These are phyloP conservation scores for Cliona cf. orientalis DNA, from an alignment of 37 sponge, comb jelly and placozoan genomes.

Conservation along the genomic window DNA sequence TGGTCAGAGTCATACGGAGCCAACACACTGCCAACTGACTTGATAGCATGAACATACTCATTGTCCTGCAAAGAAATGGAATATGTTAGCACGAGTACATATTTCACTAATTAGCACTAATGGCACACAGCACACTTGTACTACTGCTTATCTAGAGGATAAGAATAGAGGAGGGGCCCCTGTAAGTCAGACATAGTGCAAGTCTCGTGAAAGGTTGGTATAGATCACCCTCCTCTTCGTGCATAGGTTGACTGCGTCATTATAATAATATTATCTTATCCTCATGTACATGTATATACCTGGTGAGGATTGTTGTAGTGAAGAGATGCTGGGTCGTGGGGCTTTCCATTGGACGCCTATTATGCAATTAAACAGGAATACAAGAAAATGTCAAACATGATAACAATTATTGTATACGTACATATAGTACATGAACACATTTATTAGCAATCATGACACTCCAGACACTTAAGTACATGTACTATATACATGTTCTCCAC, in stretches of 20 bases:
- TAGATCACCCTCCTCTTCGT: too few species aligned
- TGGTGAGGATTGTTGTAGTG: constrained; percentile 73
- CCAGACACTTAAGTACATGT: neutral
- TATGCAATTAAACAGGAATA: neutral
- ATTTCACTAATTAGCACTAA: too few species aligned
- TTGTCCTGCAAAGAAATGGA: constrained; percentile 60
- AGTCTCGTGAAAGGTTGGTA: too few species aligned
- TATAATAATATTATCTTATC: too few species aligned
- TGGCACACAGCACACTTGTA: too few species aligned
- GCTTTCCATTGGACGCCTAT: constrained; percentile 88
- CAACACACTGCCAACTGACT: constrained; percentile 84
- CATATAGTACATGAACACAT: too few species aligned
- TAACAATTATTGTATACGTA: too few species aligned
- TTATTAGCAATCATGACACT: neutral
- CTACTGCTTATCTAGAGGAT: neutral
- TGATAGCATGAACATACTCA: constrained; percentile 81
- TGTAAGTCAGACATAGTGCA: neutral
- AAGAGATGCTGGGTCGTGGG: constrained; percentile 53
- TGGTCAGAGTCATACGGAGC: constrained; percentile 89
- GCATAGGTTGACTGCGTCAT: too few species aligned
- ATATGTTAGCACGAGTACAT: neutral
- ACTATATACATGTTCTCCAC: neutral
- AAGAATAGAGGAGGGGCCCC: neutral
- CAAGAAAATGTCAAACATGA: constrained; percentile 16
- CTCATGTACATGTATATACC: too few species aligned